phyloP scores from a whole-genome alignment of 2,113 vertebrate species.

The Theristicus caerulescens region DNA sequence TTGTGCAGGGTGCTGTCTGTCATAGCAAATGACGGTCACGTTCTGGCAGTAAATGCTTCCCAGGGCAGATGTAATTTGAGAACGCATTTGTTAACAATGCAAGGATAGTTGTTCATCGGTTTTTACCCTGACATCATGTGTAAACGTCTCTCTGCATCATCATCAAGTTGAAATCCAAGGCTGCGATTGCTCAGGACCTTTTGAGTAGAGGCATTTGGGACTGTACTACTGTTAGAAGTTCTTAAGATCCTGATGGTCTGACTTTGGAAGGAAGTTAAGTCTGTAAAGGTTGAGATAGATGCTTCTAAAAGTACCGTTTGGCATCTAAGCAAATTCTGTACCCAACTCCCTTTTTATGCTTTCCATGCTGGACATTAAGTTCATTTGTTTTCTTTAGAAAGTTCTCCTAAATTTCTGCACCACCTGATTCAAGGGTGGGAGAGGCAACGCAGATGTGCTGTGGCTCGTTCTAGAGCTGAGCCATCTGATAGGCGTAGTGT shows the following conservation, averaged over 20 bases:
- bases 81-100: neutral
- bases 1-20: neutral
- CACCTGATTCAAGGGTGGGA: neutral
- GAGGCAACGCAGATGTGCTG: neutral
- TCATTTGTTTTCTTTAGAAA: neutral
- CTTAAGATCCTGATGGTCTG: neutral
- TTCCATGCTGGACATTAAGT: neutral
- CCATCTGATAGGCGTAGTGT: neutral
- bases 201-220: neutral
- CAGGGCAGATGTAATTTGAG: neutral
- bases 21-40: rapidly evolving
- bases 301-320: neutral
- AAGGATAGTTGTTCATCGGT: neutral
- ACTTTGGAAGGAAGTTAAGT: neutral
- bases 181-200: neutral
- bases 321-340: neutral
- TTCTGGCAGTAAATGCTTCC: neutral
- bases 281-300: neutral
- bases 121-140: neutral
- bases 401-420: neutral
- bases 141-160: neutral
- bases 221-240: neutral
- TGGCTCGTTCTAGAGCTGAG: neutral
- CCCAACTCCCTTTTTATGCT: neutral
- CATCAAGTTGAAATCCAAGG: neutral